These are phyloP conservation scores for Nephrotoma flavescens DNA, from an alignment of 2,888 invertebrate species.

Conservation along the genomic window DNA sequence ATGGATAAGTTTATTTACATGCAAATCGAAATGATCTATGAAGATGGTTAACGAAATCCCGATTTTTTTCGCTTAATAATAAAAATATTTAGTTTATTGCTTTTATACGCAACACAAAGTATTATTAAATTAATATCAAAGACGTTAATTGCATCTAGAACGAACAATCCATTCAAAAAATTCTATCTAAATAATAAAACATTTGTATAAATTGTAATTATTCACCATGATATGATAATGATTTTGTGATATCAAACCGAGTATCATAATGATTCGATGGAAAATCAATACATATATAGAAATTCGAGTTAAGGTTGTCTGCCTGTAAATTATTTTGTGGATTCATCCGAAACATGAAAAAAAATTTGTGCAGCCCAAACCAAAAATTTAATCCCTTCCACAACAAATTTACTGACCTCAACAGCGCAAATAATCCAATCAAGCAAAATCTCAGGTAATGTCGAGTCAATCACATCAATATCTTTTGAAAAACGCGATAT, in stretches of 20 bases:
- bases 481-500: slow-evolving; percentile 40
- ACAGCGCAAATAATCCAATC: slow-evolving; percentile 38
- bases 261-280: too few species aligned
- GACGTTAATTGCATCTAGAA: background rate
- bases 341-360: background rate
- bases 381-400: background rate
- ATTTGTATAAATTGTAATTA: background rate
- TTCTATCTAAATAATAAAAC: background rate
- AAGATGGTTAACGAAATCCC: background rate
- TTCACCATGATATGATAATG: background rate
- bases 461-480: slow-evolving; percentile 31
- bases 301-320: too few species aligned
- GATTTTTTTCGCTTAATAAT: background rate
- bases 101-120: background rate
- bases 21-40: background rate
- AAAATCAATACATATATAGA: too few species aligned
- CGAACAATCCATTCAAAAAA: background rate
- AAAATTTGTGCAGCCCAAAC: background rate
- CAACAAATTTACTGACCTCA: background rate
- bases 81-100: background rate
- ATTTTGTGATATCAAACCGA: background rate
- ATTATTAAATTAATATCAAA: background rate
- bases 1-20: background rate
- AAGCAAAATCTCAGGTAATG: slow-evolving; percentile 33
- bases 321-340: background rate